Evolutionary conservation across 2,113 vertebrate genomes (phyloP).

Genomic region (Colistium nudipinnis): DNA sequence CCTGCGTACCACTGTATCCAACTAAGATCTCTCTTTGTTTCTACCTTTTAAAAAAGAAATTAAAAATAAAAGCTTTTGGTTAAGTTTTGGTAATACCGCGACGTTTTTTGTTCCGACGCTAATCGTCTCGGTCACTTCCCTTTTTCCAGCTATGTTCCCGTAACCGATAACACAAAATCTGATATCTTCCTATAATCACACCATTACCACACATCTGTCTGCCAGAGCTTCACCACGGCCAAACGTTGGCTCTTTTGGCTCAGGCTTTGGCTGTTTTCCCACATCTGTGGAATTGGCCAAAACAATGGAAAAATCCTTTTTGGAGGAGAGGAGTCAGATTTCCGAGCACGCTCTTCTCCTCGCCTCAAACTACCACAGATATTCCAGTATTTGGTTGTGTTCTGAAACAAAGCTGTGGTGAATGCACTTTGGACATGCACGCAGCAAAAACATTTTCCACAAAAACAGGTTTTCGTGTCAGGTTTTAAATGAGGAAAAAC

Average conservation of each 20-base stretch:
- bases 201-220: too few relatives aligned
- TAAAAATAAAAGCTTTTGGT: too few relatives aligned
- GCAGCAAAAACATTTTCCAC: slow-evolving; percentile 8
- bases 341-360: slow-evolving; percentile 18
- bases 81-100: too few relatives aligned
- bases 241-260: slow-evolving; percentile 24
- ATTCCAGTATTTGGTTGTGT: slow-evolving; percentile 27
- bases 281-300: slow-evolving; percentile 48
- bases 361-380: slow-evolving; percentile 38
- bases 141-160: too few relatives aligned
- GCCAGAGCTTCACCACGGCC: too few relatives aligned
- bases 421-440: slow-evolving; percentile 1
- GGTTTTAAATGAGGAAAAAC: not conserved
- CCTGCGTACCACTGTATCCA: not conserved
- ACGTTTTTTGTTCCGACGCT: too few relatives aligned
- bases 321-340: slow-evolving; percentile 42
- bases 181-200: too few relatives aligned
- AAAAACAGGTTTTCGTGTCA: not conserved
- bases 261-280: slow-evolving; percentile 13
- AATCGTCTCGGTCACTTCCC: too few relatives aligned
- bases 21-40: not conserved
- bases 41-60: too few relatives aligned
- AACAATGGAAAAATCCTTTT: slow-evolving; percentile 62
- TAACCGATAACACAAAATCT: too few relatives aligned
- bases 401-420: slow-evolving; percentile 1